Conservation (phyloP, 2,888 invertebrate genomes). For the Papilio demoleus region DNA sequence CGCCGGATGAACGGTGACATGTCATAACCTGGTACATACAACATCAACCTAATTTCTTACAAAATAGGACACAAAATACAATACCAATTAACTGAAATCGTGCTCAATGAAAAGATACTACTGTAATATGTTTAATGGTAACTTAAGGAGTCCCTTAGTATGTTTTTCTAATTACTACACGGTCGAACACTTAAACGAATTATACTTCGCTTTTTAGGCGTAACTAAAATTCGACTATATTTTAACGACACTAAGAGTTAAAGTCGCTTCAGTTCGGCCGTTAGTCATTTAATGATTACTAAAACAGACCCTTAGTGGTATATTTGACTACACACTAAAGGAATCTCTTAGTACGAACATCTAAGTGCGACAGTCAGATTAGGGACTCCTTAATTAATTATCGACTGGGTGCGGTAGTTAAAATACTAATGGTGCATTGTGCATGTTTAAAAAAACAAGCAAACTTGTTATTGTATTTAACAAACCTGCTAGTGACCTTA, state of each 20-base stretch:
- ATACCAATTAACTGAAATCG: constrained; percentile 20
- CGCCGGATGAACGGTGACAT: constrained; percentile 99
- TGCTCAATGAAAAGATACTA: constrained; percentile 13
- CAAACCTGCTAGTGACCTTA: constrained; percentile 28
- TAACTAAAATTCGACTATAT: too few relatives aligned
- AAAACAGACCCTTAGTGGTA: too few relatives aligned
- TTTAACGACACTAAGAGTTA: too few relatives aligned
- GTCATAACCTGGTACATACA: constrained; percentile 91
- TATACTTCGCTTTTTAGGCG: too few relatives aligned
- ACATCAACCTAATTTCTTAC: constrained; percentile 9
- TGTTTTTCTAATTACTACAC: too few relatives aligned
- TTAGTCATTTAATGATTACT: too few relatives aligned
- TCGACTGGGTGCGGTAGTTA: constrained; percentile 6
- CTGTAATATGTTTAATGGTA: not conserved
- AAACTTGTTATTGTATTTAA: constrained; percentile 15
- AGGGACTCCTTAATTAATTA: not conserved
- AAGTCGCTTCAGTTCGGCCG: too few relatives aligned
- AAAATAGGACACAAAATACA: constrained; percentile 3
- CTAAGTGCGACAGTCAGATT: too few relatives aligned
- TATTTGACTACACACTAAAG: too few relatives aligned
- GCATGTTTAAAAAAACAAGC: constrained; percentile 28
- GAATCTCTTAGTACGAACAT: too few relatives aligned
- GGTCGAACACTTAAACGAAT: too few relatives aligned
- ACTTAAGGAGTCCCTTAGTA: not conserved
- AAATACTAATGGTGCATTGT: constrained; percentile 24